These are phyloP conservation scores for Yponomeuta plumbellus DNA, from an alignment of 2,888 invertebrate species.

Conservation along the genomic window DNA sequence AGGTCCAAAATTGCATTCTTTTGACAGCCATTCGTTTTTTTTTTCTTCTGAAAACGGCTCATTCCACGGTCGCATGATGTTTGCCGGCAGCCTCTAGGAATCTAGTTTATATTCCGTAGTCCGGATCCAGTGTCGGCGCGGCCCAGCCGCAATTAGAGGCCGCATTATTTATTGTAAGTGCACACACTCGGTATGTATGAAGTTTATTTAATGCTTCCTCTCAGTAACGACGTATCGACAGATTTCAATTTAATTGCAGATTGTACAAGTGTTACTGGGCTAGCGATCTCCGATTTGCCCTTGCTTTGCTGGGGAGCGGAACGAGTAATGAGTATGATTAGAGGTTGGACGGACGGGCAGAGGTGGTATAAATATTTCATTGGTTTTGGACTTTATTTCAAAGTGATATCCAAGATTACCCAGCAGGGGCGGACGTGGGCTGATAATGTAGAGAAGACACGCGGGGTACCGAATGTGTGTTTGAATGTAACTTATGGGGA, in stretches of 20 bases:
- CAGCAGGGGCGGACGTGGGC: too few relatives aligned
- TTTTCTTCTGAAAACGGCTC: too few relatives aligned
- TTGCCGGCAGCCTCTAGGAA: neutral
- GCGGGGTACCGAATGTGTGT: too few relatives aligned
- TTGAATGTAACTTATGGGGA: too few relatives aligned
- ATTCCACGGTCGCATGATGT: neutral
- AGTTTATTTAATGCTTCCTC: conserved; percentile 33
- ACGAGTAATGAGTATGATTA: neutral
- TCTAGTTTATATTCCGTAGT: neutral
- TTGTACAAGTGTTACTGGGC: neutral
- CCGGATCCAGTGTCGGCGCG: neutral
- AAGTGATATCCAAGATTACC: too few relatives aligned
- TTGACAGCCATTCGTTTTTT: too few relatives aligned
- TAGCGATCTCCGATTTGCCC: neutral
- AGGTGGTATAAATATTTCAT: too few relatives aligned
- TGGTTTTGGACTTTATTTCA: too few relatives aligned
- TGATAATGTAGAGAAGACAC: too few relatives aligned
- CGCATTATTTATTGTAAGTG: conserved; percentile 30
- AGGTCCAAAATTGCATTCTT: too few relatives aligned
- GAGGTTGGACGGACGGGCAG: neutral
- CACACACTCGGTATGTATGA: conserved; percentile 34
- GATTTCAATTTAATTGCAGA: conserved; percentile 6
- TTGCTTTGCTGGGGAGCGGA: neutral
- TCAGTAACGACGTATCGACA: conserved; percentile 24
- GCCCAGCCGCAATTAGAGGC: conserved; percentile 29